Evolutionary conservation across 1,140 invertebrate species (phyloP).

Genomic region (Pogonus chalceus): DNA sequence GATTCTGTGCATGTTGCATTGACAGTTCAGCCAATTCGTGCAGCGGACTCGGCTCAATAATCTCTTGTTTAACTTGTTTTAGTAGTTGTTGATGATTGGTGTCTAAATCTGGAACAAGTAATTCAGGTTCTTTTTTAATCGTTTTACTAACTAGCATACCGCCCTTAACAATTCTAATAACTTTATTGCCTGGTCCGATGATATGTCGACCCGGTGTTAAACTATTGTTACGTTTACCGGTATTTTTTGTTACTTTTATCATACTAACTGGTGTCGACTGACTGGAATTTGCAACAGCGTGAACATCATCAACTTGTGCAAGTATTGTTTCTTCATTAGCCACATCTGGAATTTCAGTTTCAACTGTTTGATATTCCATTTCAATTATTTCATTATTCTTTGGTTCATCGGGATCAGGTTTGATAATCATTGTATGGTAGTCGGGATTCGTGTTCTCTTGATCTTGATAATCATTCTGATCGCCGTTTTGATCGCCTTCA

Average conservation of each 20-base stretch:
- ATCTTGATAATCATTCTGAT: slow-evolving; percentile 20
- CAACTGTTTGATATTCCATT: slow-evolving; percentile 1
- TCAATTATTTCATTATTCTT: slow-evolving; percentile 1
- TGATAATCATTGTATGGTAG: slow-evolving; percentile 23
- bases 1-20: slow-evolving; percentile 33
- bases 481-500: not conserved
- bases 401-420: slow-evolving; percentile 14
- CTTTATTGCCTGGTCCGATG: slow-evolving; percentile 28
- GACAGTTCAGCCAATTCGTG: slow-evolving; percentile 38
- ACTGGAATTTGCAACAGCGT: no score
- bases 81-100: slow-evolving; percentile 10
- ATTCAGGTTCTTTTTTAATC: slow-evolving; percentile 21
- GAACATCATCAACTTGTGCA: slow-evolving; percentile 11
- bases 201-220: slow-evolving; percentile 27
- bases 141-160: slow-evolving; percentile 31
- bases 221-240: slow-evolving; percentile 16
- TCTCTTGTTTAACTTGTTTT: slow-evolving; percentile 34
- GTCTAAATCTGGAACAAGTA: slow-evolving; percentile 16
- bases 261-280: not conserved
- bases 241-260: not conserved
- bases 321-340: slow-evolving; percentile 18
- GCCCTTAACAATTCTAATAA: slow-evolving; percentile 30
- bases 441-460: slow-evolving; percentile 30
- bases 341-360: slow-evolving; percentile 6
- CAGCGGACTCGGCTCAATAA: slow-evolving; percentile 41